These are phyloP conservation scores for Macrobrachium rosenbergii DNA, from an alignment of 1,140 invertebrate species.

Conservation along the genomic window DNA sequence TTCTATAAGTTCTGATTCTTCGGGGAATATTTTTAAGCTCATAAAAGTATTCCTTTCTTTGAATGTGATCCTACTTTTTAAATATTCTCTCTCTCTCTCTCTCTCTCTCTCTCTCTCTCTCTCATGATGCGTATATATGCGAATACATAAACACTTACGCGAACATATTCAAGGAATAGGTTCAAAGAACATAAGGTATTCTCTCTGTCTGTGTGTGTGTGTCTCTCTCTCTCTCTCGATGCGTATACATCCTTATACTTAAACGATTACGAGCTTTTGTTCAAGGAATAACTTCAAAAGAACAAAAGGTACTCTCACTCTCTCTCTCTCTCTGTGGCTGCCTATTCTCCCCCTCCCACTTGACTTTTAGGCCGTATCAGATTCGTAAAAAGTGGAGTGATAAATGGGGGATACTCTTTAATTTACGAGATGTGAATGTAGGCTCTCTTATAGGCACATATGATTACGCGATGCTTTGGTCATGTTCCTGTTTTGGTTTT, in stretches of 20 bases:
- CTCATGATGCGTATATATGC: too few species aligned
- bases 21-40: not conserved
- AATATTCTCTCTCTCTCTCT: not conserved
- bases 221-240: not conserved
- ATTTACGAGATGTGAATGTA: too few species aligned
- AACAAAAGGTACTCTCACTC: not conserved
- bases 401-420: too few species aligned
- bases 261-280: too few species aligned
- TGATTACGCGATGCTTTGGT: too few species aligned
- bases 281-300: too few species aligned
- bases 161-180: too few species aligned
- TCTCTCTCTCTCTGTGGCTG: not conserved
- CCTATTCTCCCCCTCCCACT: not conserved
- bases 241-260: too few species aligned
- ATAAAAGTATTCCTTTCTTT: not conserved
- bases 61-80: not conserved
- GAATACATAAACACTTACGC: too few species aligned
- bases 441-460: too few species aligned
- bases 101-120: slow-evolving; percentile 30
- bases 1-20: not conserved
- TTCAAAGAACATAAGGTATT: too few species aligned
- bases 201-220: not conserved
- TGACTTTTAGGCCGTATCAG: not conserved
- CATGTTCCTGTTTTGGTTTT: too few species aligned
- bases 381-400: not conserved